phyloP scores from a whole-genome alignment of 23 tunicate genomes.

The Phallusia fumigata region DNA sequence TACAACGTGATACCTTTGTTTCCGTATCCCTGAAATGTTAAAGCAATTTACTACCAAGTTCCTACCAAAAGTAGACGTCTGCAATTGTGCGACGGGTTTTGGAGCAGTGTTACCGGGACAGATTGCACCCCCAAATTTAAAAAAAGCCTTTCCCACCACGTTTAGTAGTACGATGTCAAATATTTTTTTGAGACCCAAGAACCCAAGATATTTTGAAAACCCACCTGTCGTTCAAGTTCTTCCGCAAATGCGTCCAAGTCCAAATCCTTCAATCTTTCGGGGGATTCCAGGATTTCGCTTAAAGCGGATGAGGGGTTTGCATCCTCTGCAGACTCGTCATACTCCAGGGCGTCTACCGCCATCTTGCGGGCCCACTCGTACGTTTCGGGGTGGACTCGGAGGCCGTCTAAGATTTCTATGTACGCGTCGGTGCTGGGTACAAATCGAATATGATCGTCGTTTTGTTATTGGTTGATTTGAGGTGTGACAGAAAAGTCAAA shows the following conservation, averaged over 20 bases:
- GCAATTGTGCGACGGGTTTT: too few relatives aligned
- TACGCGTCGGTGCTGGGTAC: constrained; percentile 65
- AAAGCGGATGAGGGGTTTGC: constrained; percentile 85
- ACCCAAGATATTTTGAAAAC: too few relatives aligned
- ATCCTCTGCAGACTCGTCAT: constrained; percentile 94
- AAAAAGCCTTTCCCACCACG: too few relatives aligned
- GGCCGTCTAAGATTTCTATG: constrained; percentile 94
- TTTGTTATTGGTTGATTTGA: too few relatives aligned
- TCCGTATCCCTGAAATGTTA: constrained; percentile 74
- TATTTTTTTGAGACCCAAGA: too few relatives aligned
- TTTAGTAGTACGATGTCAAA: too few relatives aligned
- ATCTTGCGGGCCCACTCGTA: constrained; percentile 99
- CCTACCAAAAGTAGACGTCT: too few relatives aligned
- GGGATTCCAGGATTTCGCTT: constrained; percentile 82
- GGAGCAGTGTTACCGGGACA: too few relatives aligned
- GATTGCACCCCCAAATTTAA: too few relatives aligned
- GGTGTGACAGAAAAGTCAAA: too few relatives aligned
- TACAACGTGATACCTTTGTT: constrained; percentile 94
- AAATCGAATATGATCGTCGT: not conserved
- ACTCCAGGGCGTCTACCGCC: constrained; percentile 96
- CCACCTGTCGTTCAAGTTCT: constrained; percentile 92
- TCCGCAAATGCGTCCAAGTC: constrained; percentile 97
- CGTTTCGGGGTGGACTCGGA: constrained; percentile 96
- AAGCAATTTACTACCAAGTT: too few relatives aligned
- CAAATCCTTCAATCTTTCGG: constrained; percentile 89